Conservation (phyloP, 2,797 vertebrate genomes). For the Falco rusticolus region DNA sequence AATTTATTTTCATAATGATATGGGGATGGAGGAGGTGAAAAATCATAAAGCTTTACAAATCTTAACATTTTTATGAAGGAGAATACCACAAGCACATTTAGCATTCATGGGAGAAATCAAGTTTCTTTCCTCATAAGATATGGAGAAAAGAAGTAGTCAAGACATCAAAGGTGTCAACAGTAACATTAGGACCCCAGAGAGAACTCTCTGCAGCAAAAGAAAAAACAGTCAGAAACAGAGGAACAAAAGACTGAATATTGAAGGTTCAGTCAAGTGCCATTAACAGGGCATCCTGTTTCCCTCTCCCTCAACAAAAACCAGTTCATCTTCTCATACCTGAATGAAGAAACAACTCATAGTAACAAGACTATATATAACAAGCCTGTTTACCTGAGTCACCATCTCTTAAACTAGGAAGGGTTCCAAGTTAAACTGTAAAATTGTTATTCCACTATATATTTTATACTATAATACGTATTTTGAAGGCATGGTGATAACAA, state of each 20-base stretch:
- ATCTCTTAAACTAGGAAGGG: background rate
- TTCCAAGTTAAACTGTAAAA: background rate
- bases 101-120: background rate
- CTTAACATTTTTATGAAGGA: background rate
- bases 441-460: background rate
- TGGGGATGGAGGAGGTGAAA: background rate
- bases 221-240: background rate
- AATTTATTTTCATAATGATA: background rate
- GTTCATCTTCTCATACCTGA: background rate
- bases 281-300: background rate
- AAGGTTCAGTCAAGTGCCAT: background rate
- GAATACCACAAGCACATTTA: background rate
- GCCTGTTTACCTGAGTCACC: background rate
- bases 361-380: background rate
- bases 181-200: background rate
- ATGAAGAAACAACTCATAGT: background rate
- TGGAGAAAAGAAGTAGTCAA: background rate
- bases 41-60: background rate
- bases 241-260: background rate
- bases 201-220: background rate
- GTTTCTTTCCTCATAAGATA: background rate
- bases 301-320: background rate
- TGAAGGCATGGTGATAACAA: background rate
- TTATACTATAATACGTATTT: background rate
- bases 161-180: background rate